Evolutionary conservation across 1,140 invertebrate genomes (phyloP), one percentile per base, ranked within the genome.

Genomic region (Trachelipus rathkii): DNA sequence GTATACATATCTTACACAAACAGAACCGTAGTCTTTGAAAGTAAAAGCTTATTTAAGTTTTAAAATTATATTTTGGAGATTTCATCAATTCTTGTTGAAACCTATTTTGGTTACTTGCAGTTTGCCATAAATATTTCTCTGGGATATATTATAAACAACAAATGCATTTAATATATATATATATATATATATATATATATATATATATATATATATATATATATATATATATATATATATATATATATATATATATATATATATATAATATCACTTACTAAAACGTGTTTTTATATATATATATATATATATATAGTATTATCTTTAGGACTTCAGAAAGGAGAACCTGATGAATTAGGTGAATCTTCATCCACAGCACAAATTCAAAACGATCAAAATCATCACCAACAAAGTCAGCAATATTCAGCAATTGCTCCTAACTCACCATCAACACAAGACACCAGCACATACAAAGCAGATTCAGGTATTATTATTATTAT

Each of bases 361-460:
- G 89, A 91, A 83, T 91, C 90, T 0, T 89, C 90, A 0, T 91
- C 90, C 0, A 87, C 91, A 71, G 90, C 90, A 44, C 90, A 91
- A 83, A 85, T 92, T 74, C 90, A 92, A 83, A 91, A 92, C 84
- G 91, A 78, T 43, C 79, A 81, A 72, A 78, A 78, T 24, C 77
- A 77, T 53, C 75, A 77, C 45, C 79, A 76, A 66, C 79, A 81
- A 19, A 67, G 15, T 66, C 79, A 81, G 60, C 79, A 81, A 68
- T 81, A 81, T 69, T 78, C 79, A 1, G 79, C 77, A 19, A 72
- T 81, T 15, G 74, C 79, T 1, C 50, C 77, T 50, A 77, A 76
- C 73, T 78, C 79, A 44, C 79, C 79, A 60, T 78, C 77, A 69
- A 81, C 79, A n/a, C 79, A 81, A 72, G 79, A 81, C 71, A 81